These are phyloP conservation scores for Myioborus miniatus DNA, from an alignment of 2,797 vertebrate genomes.

Conservation along the genomic window DNA sequence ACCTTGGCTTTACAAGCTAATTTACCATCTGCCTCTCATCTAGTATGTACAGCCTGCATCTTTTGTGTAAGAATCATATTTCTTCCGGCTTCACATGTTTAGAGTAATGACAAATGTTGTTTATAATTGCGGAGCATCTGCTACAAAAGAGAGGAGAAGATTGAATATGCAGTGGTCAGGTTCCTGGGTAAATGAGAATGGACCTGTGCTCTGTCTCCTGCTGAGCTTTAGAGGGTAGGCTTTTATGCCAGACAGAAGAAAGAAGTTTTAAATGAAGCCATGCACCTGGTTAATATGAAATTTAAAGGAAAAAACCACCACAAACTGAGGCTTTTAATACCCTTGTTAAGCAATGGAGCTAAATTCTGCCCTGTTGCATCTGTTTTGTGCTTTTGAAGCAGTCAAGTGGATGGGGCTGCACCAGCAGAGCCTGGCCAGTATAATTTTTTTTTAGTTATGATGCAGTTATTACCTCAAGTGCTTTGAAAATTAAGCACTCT, in stretches of 20 bases:
- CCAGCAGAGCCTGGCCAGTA: not conserved
- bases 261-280: not conserved
- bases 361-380: not conserved
- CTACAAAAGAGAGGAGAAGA: not conserved
- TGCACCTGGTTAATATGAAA: not conserved
- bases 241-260: not conserved
- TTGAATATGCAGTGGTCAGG: not conserved
- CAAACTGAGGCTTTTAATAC: not conserved
- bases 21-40: slow-evolving; percentile 53
- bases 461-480: not conserved
- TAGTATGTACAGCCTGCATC: slow-evolving; percentile 17
- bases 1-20: slow-evolving; percentile 20
- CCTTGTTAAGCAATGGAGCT: not conserved
- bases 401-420: not conserved
- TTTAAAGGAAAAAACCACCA: not conserved
- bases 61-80: slow-evolving; percentile 36
- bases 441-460: not conserved
- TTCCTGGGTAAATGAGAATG: not conserved
- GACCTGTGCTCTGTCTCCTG: not conserved
- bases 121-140: slow-evolving; percentile 23
- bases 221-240: not conserved
- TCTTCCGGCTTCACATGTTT: not conserved
- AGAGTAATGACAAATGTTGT: slow-evolving; percentile 40
- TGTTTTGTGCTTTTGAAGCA: not conserved
- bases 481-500: not conserved